Evolutionary conservation across 2,797 vertebrate genomes (phyloP).

Genomic region (Leuciscus waleckii): DNA sequence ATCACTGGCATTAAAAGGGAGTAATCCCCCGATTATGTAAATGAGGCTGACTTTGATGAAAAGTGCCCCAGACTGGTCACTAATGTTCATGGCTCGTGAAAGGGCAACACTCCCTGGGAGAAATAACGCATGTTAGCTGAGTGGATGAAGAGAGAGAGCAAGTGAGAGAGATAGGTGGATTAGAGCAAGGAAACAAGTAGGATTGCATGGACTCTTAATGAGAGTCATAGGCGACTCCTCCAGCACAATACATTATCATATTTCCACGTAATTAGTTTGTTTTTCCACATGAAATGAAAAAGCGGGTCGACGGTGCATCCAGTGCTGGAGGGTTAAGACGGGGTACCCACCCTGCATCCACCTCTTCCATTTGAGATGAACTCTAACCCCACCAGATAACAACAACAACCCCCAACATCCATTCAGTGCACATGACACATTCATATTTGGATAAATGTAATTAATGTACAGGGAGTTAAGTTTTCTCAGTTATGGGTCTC

Average conservation of each 20-base stretch:
- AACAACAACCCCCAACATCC: slow-evolving; percentile 13
- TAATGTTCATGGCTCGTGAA: slow-evolving; percentile 95
- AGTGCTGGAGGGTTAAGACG: slow-evolving; percentile 75
- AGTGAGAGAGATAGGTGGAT: slow-evolving; percentile 58
- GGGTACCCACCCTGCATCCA: slow-evolving; percentile 53
- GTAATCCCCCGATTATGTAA: slow-evolving; percentile 92
- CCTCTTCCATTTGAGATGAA: slow-evolving; percentile 37
- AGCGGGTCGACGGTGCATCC: slow-evolving; percentile 90
- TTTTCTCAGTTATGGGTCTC: slow-evolving; percentile 84
- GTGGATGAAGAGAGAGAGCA: slow-evolving; percentile 51
- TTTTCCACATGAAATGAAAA: slow-evolving; percentile 99
- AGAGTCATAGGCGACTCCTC: slow-evolving; percentile 74
- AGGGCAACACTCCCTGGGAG: slow-evolving; percentile 96
- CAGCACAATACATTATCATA: slow-evolving; percentile 97
- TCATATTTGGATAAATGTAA: slow-evolving; percentile 66
- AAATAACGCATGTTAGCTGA: slow-evolving; percentile 84
- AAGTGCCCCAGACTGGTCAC: slow-evolving; percentile 87
- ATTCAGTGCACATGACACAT: background rate
- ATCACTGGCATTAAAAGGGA: slow-evolving; percentile 69
- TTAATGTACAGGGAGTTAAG: slow-evolving; percentile 81
- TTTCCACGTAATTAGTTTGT: slow-evolving; percentile 99
- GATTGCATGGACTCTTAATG: slow-evolving; percentile 58
- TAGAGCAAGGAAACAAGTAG: slow-evolving; percentile 57
- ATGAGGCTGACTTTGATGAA: slow-evolving; percentile 86
- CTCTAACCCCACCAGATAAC: slow-evolving; percentile 39